A percentile compares a stretch with the other conserved stretches of the same genome.
Evolutionary conservation across 2,888 invertebrate genomes (phyloP).

Genomic region (Bombylius major): DNA sequence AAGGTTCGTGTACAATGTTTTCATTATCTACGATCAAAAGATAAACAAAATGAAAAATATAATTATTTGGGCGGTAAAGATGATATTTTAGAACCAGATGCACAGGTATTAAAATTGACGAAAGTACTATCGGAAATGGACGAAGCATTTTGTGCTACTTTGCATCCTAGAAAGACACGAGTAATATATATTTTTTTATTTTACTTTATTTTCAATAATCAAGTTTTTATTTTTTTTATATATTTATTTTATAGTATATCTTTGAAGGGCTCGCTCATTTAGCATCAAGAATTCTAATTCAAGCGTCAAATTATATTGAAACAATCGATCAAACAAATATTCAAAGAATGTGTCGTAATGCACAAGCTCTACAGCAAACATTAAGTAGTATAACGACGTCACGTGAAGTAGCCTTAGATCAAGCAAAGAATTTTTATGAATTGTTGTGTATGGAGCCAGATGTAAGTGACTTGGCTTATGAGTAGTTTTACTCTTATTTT

Average conservation of each 20-base stretch:
- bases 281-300: slow-evolving; percentile 66
- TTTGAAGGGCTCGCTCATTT: slow-evolving; percentile 77
- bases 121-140: slow-evolving; percentile 65
- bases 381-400: slow-evolving; percentile 73
- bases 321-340: slow-evolving; percentile 70
- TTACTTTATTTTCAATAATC: not conserved
- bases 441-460: slow-evolving; percentile 71
- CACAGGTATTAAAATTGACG: slow-evolving; percentile 63
- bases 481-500: not conserved
- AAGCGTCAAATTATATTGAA: slow-evolving; percentile 64
- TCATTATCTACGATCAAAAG: slow-evolving; percentile 62
- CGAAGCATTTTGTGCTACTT: slow-evolving; percentile 59
- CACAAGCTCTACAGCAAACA: slow-evolving; percentile 73
- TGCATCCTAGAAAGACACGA: slow-evolving; percentile 66
- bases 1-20: slow-evolving; percentile 88
- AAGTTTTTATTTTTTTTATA: slow-evolving; percentile 5
- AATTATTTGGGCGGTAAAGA: slow-evolving; percentile 40
- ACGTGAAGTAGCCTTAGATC: slow-evolving; percentile 71
- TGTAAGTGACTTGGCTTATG: slow-evolving; percentile 37
- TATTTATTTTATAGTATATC: slow-evolving; percentile 53
- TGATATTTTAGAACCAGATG: slow-evolving; percentile 64
- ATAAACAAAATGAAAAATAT: slow-evolving; percentile 20
- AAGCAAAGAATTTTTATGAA: slow-evolving; percentile 80
- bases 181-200: slow-evolving; percentile 35
- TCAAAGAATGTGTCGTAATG: slow-evolving; percentile 74